Percentiles rank a stretch among this genome's conserved stretches.
Conservation (phyloP, 1,140 invertebrate genomes). For the Nasonia vitripennis region DNA sequence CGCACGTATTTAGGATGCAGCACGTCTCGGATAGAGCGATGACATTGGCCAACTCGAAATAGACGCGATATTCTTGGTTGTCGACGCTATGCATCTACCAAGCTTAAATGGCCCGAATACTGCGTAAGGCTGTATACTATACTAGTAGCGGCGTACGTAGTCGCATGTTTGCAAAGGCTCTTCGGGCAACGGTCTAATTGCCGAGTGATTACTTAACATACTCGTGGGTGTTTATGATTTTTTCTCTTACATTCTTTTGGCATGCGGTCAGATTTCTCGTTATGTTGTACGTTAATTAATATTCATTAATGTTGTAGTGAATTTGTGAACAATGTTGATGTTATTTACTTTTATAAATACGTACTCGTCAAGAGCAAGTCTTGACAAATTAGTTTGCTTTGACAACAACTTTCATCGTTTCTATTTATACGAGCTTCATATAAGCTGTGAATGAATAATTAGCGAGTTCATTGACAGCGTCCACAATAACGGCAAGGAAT, state of each 20-base stretch:
- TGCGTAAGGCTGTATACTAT: background rate
- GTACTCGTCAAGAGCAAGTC: background rate
- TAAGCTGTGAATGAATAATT: background rate
- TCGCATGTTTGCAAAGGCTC: background rate
- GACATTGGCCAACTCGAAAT: constrained; percentile 60
- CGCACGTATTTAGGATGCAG: constrained; percentile 44
- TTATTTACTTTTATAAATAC: background rate
- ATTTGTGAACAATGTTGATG: background rate
- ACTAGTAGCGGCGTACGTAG: background rate
- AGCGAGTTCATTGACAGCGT: background rate
- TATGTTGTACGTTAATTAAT: no score
- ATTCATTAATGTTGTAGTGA: background rate
- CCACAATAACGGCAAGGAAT: no score
- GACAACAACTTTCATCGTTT: background rate
- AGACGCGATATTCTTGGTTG: constrained; percentile 57
- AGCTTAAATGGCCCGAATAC: constrained; percentile 52
- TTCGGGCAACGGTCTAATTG: background rate
- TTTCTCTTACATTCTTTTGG: background rate
- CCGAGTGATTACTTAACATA: background rate
- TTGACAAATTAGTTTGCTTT: background rate
- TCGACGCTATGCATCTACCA: constrained; percentile 50
- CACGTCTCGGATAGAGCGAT: constrained; percentile 47
- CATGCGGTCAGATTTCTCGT: background rate
- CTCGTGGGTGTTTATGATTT: background rate
- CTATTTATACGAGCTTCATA: background rate